Percentiles rank a stretch among this genome's conserved stretches.
phyloP scores from a whole-genome alignment of 2,113 vertebrate species.

The Rhadina sibilatrix region DNA sequence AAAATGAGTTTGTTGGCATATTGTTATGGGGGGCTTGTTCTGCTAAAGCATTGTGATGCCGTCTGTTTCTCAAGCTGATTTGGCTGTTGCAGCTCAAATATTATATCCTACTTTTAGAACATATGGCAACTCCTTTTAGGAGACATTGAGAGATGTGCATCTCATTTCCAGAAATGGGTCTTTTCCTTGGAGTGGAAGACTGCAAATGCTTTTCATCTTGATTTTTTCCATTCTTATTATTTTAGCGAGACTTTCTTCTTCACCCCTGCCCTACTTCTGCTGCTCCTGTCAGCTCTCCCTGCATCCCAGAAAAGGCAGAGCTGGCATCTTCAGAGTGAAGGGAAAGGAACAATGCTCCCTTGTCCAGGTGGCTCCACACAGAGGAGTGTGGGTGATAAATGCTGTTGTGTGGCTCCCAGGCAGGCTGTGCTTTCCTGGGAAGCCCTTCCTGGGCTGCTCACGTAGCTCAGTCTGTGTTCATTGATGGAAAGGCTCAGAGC shows the following conservation, averaged over 20 bases:
- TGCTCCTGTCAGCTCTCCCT: neutral
- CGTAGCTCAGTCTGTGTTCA: neutral
- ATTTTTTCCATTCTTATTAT: neutral
- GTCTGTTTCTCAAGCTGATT: constrained; percentile 75
- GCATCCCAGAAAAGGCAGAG: neutral
- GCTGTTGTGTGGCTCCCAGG: neutral
- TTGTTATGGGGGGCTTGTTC: constrained; percentile 69
- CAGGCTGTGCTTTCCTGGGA: neutral
- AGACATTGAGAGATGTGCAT: constrained; percentile 11
- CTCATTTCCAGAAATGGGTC: constrained; percentile 36
- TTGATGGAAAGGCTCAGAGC: neutral
- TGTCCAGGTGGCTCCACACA: neutral
- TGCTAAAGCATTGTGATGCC: constrained; percentile 69
- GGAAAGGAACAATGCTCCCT: neutral
- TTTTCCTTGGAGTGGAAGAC: constrained; percentile 10
- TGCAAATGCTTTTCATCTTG: neutral
- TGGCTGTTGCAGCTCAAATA: constrained; percentile 73
- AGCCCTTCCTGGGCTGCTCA: neutral
- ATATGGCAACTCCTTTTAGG: constrained; percentile 46
- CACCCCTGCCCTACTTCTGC: neutral
- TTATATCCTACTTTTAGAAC: constrained; percentile 67
- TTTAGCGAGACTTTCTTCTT: neutral
- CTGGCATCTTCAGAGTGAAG: neutral
- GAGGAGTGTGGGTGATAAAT: neutral
- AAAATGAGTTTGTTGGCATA: constrained; percentile 69